These are phyloP conservation scores for Hydraecia micacea DNA, from an alignment of 2,888 invertebrate species.

Conservation along the genomic window DNA sequence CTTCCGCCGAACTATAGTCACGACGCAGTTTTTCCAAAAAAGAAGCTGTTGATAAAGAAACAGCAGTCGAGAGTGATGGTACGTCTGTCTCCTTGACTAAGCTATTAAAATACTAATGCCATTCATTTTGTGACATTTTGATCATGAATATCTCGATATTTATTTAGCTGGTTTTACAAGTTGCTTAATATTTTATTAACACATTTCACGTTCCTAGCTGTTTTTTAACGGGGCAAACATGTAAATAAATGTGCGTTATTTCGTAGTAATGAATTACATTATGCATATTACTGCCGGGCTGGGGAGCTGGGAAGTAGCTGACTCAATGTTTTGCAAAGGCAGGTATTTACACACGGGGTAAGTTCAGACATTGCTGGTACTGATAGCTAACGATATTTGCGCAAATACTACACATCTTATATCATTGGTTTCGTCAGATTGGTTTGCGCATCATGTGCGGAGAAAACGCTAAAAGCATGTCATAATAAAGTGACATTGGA, in stretches of 20 bases:
- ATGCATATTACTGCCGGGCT: slow-evolving; percentile 46
- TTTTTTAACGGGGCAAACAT: slow-evolving; percentile 67
- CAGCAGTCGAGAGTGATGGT: background rate
- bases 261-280: slow-evolving; percentile 65
- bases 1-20: slow-evolving; percentile 50
- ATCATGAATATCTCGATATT: slow-evolving; percentile 66
- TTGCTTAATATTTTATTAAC: slow-evolving; percentile 74
- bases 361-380: slow-evolving; percentile 61
- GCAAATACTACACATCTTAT: slow-evolving; percentile 74
- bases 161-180: slow-evolving; percentile 72
- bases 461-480: slow-evolving; percentile 75
- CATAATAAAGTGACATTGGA: slow-evolving; percentile 82
- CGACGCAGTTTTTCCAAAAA: slow-evolving; percentile 46
- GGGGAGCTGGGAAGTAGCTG: slow-evolving; percentile 13
- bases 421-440: slow-evolving; percentile 70
- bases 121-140: slow-evolving; percentile 68
- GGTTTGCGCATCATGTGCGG: slow-evolving; percentile 61
- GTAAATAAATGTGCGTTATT: slow-evolving; percentile 68
- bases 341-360: slow-evolving; percentile 23
- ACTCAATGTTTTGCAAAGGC: slow-evolving; percentile 44
- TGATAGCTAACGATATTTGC: slow-evolving; percentile 72
- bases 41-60: slow-evolving; percentile 5
- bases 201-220: slow-evolving; percentile 64
- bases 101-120: slow-evolving; percentile 41
- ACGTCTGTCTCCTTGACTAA: slow-evolving; percentile 27